Base-by-base conservation (phyloP, 2,888 invertebrate genomes). In the Mythimna loreyi region DNA sequence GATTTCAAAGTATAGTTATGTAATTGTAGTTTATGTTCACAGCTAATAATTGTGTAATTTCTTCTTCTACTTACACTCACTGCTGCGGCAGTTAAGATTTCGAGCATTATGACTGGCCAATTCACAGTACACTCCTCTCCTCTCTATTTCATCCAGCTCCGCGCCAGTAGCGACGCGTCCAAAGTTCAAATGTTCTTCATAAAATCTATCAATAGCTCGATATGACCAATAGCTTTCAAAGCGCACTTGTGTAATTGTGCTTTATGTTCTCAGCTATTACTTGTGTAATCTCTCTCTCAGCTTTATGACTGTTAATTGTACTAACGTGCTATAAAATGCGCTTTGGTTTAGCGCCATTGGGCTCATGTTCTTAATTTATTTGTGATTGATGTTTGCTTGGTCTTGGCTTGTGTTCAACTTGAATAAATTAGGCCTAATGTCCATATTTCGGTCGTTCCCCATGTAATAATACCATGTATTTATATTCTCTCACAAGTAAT, bases 181-280 rank as follows among this genome's bases (percentile, higher is more conserved):
- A 85, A 75, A 66, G 72, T 80, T 78, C 69, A 77, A 86, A 81
- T 85, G 85, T 86, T 86, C 84, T 84, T 85, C 80, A 79, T 81
- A 19, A 66, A 81, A 75, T 80, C 88, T 87, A 90, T 91, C 87
- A 89, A 90, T 88, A 90, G 86, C 84, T 85, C 82, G 82, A 90
- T 87, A 88, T 81, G 81, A 80, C 82, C 82, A 83, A n/a, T 83
- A 78, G 79, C 86, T 90, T 89, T 90, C 85, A 87, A 87, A 92
- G 87, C 89, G 80, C 85, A 78, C 71, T 92, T 90, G 87, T 87
- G 89, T 89, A 92, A 92, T 88, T 82, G 84, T 86, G 86, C 87
- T 91, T 89, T 87, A 90, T 87, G 87, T 85, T 89, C 81, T 73
- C 83, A 73, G 64, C 80, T 69, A 86, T 84, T 72, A 85, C 87